Evolutionary conservation across 1,140 invertebrate species (phyloP), one percentile per base, ranked within the genome.

Genomic region (Cotesia typhae): DNA sequence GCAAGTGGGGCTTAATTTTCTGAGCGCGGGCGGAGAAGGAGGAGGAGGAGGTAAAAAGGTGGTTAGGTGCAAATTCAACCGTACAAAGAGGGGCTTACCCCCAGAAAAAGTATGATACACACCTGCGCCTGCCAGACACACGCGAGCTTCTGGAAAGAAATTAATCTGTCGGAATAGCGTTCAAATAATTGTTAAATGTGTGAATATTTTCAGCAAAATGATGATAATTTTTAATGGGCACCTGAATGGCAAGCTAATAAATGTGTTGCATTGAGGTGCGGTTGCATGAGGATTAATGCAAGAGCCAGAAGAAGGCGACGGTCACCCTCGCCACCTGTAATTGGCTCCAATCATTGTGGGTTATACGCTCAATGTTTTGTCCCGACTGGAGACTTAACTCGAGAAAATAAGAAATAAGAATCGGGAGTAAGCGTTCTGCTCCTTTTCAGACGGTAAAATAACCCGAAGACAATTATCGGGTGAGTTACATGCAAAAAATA

Each of bases 1-100:
- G 79, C 76, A 83, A 85, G 82, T 83, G 81, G 76, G 80, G 76
- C 79, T 85, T 84, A 85, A 85, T 84, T 85, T 84, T 76, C 78
- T 77, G 76, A 81, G 80, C 73, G 81, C 80, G 81, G 82, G 80
- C 80, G 83, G 79, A 72, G 72, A 73, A 80, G 79, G 78, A 76
- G 75, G 69, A 63, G 71, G 68, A 57, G 41, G 41, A 7, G 41
- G 41, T 47, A 47, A 7, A 41, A 41, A 47, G 70, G 53, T 68
- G 72, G 67, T 57, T 57, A 59, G 70, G 74, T 64, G 64, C 37
- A 47, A 65, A 41, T 63, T 53, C 35, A 73, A 65, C 53, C 70
- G 73, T 71, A 14, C 14, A 35, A 65, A 59, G 6, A n/a, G 6
- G 51, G 66, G 28, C 20, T 53, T 53, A 59, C 17, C 57, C 57